Percentiles rank a stretch among this genome's conserved stretches.
Conservation (phyloP, 2,113 vertebrate species). For the Centrocercus urophasianus region DNA sequence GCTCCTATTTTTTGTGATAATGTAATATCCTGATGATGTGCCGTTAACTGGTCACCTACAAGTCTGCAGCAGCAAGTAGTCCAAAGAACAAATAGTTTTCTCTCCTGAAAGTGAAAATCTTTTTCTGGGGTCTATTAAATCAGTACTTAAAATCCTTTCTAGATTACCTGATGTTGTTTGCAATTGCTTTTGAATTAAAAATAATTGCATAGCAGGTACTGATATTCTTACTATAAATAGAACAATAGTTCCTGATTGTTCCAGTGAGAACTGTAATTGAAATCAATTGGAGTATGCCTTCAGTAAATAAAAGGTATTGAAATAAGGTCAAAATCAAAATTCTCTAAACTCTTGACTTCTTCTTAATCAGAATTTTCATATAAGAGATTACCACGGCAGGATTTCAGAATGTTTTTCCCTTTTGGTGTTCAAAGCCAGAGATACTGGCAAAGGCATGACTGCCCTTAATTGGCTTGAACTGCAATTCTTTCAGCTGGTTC, state of each 20-base stretch:
- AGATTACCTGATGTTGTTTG: not conserved
- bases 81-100: not conserved
- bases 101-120: not conserved
- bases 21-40: not conserved
- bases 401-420: not conserved
- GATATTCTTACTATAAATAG: not conserved
- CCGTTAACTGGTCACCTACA: not conserved
- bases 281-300: not conserved
- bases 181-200: not conserved
- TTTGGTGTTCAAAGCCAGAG: not conserved
- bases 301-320: not conserved
- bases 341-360: not conserved
- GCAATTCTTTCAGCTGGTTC: not conserved
- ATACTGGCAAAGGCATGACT: not conserved
- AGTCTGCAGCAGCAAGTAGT: not conserved
- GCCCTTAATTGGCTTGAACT: not conserved
- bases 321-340: not conserved
- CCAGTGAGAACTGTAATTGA: not conserved
- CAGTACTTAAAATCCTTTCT: not conserved
- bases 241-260: not conserved
- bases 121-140: not conserved
- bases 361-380: not conserved
- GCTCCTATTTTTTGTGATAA: conserved; percentile 22
- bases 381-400: not conserved
- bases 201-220: not conserved